These are phyloP conservation scores for Drosophila koepferae DNA, from an alignment of 2,888 invertebrate species.

Conservation along the genomic window DNA sequence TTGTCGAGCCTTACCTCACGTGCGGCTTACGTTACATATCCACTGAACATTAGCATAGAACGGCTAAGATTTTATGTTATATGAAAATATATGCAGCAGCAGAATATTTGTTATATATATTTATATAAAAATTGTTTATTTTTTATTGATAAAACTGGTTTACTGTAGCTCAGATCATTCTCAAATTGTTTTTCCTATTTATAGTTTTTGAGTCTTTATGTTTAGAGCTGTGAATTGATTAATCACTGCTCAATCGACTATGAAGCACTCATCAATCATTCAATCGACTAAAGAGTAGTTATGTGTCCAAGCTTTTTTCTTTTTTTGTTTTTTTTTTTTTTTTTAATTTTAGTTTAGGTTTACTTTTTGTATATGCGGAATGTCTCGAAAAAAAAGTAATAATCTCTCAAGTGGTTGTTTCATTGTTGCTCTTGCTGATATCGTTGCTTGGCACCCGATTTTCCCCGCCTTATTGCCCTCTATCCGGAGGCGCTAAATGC, in stretches of 20 bases:
- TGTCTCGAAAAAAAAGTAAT: constrained; percentile 28
- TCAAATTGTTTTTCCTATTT: not conserved
- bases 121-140: too few species aligned
- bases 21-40: not conserved
- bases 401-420: constrained; percentile 67
- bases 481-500: constrained; percentile 71
- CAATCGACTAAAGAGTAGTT: constrained; percentile 2
- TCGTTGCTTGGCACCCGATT: constrained; percentile 23
- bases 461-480: constrained; percentile 19
- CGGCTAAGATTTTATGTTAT: not conserved
- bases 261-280: not conserved
- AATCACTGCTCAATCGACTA: not conserved
- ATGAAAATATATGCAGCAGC: too few species aligned
- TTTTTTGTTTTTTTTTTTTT: not conserved
- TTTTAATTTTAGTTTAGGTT: constrained; percentile 17
- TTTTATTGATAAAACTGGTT: too few species aligned
- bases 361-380: constrained; percentile 4
- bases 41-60: not conserved
- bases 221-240: not conserved
- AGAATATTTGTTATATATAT: too few species aligned
- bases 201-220: not conserved
- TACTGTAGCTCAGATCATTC: too few species aligned
- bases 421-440: constrained; percentile 27
- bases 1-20: not conserved
- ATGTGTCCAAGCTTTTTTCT: constrained; percentile 14